Evolutionary conservation across 2,113 vertebrate genomes (phyloP), one percentile per base, ranked within the genome.

Genomic region (Atrichornis clamosus): DNA sequence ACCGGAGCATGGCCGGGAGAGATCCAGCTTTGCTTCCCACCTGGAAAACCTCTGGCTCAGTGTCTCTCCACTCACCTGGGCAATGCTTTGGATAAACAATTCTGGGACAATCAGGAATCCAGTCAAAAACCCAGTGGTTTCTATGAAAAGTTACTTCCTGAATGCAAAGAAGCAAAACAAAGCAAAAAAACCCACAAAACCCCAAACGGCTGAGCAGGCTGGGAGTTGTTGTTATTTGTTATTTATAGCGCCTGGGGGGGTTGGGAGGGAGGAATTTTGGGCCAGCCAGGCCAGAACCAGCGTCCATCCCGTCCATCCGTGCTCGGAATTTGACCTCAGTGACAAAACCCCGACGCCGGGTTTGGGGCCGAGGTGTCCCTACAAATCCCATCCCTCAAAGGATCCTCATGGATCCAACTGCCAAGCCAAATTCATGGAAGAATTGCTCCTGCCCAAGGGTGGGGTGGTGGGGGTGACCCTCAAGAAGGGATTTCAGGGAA

Each of bases 201-300:
- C 95, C 85, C 93, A 88, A 96, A 83, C 0, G 69, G 87, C 82
- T 93, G 6, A 9, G 91, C 91, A 81, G 93, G 79, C 35, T 35
- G 42, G 72, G 70, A 93, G 94, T 21, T 96, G 89, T 87, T 95
- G 56, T 94, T 96, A 85, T 94, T 91, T 88, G 91, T 73, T 96
- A 91, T 97, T 96, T 96, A 96, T 95, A 96, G 96, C 5, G 5
- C 4, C n/a, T 11, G 93, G 93, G 95, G 94, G 96, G 94, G 95
- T 85, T 93, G 96, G 75, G 65, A 93, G 50, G 65, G 60, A 96
- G 75, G 78, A 83, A 89, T 89, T 95, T 83, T 3, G 6, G 87
- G 84, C 58, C 11, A 95, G 78, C 39, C 82, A 32, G 77, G 59
- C 42, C 87, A 42, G 70, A 87, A 76, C 1, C 91, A 89, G 88